Percentiles rank a stretch among this genome's conserved stretches.
Conservation (phyloP, 2,888 invertebrate genomes). For the Eristalis tenax region DNA sequence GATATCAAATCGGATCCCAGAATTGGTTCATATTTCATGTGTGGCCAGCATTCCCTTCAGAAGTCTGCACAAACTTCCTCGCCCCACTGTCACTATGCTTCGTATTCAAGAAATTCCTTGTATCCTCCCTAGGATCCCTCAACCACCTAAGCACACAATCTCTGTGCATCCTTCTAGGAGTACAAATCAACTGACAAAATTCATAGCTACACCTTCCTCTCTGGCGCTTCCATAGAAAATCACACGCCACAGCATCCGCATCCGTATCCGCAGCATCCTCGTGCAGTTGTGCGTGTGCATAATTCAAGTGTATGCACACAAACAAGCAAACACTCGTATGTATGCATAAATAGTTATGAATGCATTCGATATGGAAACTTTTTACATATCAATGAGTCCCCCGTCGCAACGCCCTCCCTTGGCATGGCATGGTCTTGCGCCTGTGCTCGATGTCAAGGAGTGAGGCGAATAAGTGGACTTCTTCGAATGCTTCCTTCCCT, state of each 20-base stretch:
- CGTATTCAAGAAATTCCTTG: background rate
- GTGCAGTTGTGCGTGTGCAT: background rate
- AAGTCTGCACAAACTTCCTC: background rate
- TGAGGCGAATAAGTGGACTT: background rate
- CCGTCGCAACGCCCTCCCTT: background rate
- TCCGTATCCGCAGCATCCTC: too few species aligned
- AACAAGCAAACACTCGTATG: background rate
- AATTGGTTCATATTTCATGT: too few species aligned
- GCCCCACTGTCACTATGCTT: background rate
- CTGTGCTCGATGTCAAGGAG: background rate
- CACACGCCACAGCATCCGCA: background rate
- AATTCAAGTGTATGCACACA: background rate
- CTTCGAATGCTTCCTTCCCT: background rate
- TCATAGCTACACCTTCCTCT: conserved; percentile 3
- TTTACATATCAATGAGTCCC: conserved; percentile 10
- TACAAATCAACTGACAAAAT: conserved; percentile 21
- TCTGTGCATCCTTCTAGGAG: background rate
- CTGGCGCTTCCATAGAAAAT: background rate
- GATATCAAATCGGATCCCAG: too few species aligned
- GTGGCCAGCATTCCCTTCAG: background rate
- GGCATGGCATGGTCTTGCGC: too few species aligned
- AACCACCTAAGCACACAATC: background rate
- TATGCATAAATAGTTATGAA: conserved; percentile 8
- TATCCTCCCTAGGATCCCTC: background rate
- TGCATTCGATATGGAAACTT: conserved; percentile 14